phyloP scores from a whole-genome alignment of 2,888 invertebrate species.

The Mesorhabditis spiculigera region DNA sequence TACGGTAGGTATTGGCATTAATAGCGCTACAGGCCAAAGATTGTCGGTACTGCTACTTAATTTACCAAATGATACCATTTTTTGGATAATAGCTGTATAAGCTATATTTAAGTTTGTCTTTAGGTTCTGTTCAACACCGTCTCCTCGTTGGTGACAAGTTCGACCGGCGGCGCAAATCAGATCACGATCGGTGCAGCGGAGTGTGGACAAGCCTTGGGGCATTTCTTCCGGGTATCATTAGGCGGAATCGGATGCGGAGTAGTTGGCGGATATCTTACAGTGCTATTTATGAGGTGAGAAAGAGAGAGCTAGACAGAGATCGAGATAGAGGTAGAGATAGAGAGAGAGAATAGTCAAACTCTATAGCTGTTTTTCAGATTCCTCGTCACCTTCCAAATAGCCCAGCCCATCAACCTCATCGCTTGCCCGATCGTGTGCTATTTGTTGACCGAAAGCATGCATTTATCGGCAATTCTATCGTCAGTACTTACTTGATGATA shows the following conservation, averaged over 20 bases:
- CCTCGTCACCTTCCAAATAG: constrained; percentile 58
- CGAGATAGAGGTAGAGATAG: not conserved
- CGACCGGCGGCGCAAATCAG: not conserved
- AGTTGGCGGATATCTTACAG: constrained; percentile 33
- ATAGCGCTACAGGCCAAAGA: not conserved
- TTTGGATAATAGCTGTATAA: constrained; percentile 15
- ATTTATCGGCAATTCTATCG: constrained; percentile 95
- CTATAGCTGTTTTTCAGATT: constrained; percentile 12
- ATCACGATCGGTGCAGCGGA: not conserved
- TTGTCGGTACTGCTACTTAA: constrained; percentile 1
- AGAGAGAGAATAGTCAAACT: not conserved
- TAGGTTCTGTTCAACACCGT: not conserved
- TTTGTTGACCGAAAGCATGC: constrained; percentile 92
- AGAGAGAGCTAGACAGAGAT: not conserved
- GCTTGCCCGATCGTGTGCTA: constrained; percentile 95
- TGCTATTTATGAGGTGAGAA: constrained; percentile 33
- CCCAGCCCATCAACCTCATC: constrained; percentile 95
- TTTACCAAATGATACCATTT: not conserved
- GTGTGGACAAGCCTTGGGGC: not conserved
- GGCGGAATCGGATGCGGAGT: constrained; percentile 43
- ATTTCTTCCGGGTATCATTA: constrained; percentile 40
- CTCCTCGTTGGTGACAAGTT: not conserved
- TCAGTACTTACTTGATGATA: constrained; percentile 67
- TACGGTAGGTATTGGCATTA: not conserved
- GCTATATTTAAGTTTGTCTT: not conserved